Conservation (phyloP, 1,140 invertebrate species). For the Pachyrhynchus sulphureomaculatus region DNA sequence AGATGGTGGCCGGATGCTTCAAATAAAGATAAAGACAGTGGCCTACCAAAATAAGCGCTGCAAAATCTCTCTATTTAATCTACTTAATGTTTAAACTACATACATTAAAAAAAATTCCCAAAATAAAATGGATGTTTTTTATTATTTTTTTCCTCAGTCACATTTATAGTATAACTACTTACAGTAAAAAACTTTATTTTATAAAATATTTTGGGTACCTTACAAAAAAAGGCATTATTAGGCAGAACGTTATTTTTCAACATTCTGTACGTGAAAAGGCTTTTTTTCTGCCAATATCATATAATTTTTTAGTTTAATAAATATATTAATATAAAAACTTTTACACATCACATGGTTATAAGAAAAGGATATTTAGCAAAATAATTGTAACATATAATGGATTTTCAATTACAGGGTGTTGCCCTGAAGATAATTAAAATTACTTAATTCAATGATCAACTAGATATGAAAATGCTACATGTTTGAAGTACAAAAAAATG, state of each 20-base stretch:
- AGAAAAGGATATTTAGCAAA: not conserved
- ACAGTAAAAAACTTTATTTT: conserved; percentile 31
- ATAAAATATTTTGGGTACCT: conserved; percentile 24
- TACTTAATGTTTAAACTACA: too few species aligned
- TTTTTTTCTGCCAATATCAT: conserved; percentile 1
- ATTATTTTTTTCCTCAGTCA: conserved; percentile 24
- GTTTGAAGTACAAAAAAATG: not conserved
- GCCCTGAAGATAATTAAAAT: too few species aligned
- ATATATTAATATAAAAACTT: conserved; percentile 12
- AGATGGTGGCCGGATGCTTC: too few species aligned
- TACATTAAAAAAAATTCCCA: too few species aligned
- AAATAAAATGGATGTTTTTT: too few species aligned
- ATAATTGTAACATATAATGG: not conserved
- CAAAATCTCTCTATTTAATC: too few species aligned
- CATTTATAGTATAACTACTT: conserved; percentile 29
- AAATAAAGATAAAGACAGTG: too few species aligned
- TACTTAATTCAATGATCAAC: too few species aligned
- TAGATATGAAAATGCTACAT: not conserved
- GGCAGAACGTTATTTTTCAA: conserved; percentile 12
- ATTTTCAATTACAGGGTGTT: too few species aligned
- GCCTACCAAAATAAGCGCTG: too few species aligned
- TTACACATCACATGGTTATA: conserved; percentile 26
- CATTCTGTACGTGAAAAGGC: not conserved
- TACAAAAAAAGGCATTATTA: conserved; percentile 13
- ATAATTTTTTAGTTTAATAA: not conserved